These are phyloP conservation scores for Lithophane ornitopus DNA, from an alignment of 2,888 invertebrate species.

Conservation along the genomic window DNA sequence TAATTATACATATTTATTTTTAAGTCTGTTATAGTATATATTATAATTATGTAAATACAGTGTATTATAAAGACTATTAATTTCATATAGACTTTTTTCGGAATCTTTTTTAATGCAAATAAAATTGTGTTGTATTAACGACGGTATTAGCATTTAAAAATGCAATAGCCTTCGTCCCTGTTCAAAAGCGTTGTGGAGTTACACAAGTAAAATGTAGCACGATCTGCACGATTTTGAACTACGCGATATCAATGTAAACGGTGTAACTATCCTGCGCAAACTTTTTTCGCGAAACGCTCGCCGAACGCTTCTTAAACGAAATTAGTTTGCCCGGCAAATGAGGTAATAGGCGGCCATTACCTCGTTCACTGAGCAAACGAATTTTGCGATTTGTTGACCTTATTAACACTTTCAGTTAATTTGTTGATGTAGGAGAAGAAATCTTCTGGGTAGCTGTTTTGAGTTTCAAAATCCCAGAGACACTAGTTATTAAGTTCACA, in stretches of 20 bases:
- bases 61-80: too few relatives aligned
- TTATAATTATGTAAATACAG: too few relatives aligned
- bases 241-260: constrained; percentile 34
- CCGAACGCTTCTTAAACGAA: constrained; percentile 47
- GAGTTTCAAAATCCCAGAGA: neutral
- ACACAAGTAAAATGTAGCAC: constrained; percentile 12
- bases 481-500: neutral
- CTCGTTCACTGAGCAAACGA: constrained; percentile 51
- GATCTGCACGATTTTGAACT: constrained; percentile 10
- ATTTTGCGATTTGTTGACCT: constrained; percentile 54
- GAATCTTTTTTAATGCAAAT: neutral
- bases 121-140: neutral
- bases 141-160: neutral
- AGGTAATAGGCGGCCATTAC: constrained; percentile 54
- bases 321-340: constrained; percentile 57
- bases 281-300: constrained; percentile 37
- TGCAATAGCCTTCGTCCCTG: neutral
- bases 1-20: too few relatives aligned
- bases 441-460: neutral
- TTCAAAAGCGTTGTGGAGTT: neutral
- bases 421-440: constrained; percentile 33
- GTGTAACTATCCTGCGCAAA: constrained; percentile 28
- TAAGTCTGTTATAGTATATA: too few relatives aligned
- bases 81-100: neutral
- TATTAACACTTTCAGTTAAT: constrained; percentile 48